Base-by-base conservation (phyloP, 2,113 vertebrate species). In the Procapra przewalskii region DNA sequence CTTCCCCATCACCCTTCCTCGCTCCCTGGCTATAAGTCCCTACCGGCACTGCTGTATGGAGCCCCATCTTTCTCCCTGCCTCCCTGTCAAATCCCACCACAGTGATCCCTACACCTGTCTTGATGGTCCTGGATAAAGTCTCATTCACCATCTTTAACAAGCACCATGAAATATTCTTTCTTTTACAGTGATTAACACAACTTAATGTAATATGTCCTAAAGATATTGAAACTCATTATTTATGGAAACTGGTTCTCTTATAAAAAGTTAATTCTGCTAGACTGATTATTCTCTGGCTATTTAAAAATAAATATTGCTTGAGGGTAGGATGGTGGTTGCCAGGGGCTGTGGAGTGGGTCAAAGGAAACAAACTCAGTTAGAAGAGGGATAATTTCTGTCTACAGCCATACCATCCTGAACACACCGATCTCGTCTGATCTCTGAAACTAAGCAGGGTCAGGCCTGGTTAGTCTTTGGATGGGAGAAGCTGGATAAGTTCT, bases 231-330 rank as follows among this genome's bases (percentile, higher is more conserved):
- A 93, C 5, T 79, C 50, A 40, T 9, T 45, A 59, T 93, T 87
- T 4, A 86, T 80, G 29, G 23, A 90, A 95, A 84, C 87, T 10
- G 23, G n/a, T 77, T 85, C n/a, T 81, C 13, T 95, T 95, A 52
- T 55, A 40, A 88, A 90, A 91, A 90, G 27, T 71, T 23, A 94
- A 80, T 90, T 86, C 27, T 95, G 50, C 45, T 19, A 84, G 6
- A 57, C 36, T 79, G 21, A 45, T 50, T 90, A 36, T 64, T 81
- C 83, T 64, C 7, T 62, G 3, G 15, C 86, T 45, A 79, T 55
- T 97, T 27, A 79, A 96, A 93, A 94, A 62, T 86, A 88, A 90
- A 48, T 71, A 83, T 62, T 82, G 3, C 7, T 88, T 88, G 87
- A 79, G 25, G 36, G 9, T 16, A 57, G 17, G 55, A 62, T 64